Evolutionary conservation across 2,888 invertebrate genomes (phyloP).

Genomic region (Philaethria dido): DNA sequence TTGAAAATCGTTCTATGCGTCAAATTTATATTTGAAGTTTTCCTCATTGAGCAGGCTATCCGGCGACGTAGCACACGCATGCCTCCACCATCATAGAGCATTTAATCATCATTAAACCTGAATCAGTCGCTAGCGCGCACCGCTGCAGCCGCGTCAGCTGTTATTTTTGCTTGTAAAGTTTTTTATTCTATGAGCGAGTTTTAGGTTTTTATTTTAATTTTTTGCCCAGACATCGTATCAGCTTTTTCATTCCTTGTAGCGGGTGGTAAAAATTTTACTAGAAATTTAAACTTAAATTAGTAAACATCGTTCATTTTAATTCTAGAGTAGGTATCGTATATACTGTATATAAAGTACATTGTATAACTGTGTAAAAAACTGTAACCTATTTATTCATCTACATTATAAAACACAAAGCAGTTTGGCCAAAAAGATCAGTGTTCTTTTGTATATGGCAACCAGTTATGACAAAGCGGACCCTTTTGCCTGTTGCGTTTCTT

Average conservation of each 20-base stretch:
- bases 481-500: conserved; percentile 65
- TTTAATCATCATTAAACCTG: conserved; percentile 82
- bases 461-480: conserved; percentile 80
- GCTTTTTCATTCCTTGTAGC: conserved; percentile 26
- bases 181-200: conserved; percentile 56
- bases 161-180: conserved; percentile 59
- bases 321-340: neutral
- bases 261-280: conserved; percentile 8
- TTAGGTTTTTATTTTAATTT: conserved; percentile 32
- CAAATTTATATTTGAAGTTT: conserved; percentile 28
- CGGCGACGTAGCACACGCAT: conserved; percentile 41
- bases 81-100: conserved; percentile 74
- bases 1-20: conserved; percentile 19
- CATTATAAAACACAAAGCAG: conserved; percentile 65
- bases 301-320: conserved; percentile 15
- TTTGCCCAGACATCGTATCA: conserved; percentile 30
- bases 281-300: conserved; percentile 6
- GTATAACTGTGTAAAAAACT: conserved; percentile 48
- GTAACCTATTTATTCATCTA: conserved; percentile 64
- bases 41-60: conserved; percentile 35
- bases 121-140: conserved; percentile 65
- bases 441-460: conserved; percentile 74
- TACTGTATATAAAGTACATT: neutral
- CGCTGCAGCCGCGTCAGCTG: conserved; percentile 70
- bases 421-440: conserved; percentile 64